Conservation (phyloP, 2,113 vertebrate species). For the Salvelinus fontinalis region DNA sequence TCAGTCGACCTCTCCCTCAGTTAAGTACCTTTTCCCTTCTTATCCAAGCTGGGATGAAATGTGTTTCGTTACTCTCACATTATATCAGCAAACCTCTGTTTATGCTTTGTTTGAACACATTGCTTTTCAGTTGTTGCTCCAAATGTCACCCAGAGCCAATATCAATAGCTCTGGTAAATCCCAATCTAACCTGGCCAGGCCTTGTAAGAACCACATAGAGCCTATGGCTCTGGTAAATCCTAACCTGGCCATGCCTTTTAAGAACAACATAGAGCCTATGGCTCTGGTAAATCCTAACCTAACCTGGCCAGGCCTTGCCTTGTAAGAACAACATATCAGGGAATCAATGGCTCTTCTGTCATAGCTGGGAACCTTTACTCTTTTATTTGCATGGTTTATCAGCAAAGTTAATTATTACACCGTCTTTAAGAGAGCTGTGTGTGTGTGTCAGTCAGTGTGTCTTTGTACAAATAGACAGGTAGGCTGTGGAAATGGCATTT, state of each 20-base stretch:
- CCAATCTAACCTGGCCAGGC: background rate
- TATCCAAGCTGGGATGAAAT: too few relatives aligned
- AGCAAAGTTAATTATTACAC: constrained; percentile 67
- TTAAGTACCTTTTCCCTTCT: too few relatives aligned
- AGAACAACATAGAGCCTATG: background rate
- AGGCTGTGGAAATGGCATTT: background rate
- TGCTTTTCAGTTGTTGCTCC: background rate
- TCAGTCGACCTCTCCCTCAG: too few relatives aligned
- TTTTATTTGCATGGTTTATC: constrained; percentile 30
- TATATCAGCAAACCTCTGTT: too few relatives aligned
- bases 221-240: too few relatives aligned
- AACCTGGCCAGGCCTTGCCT: background rate
- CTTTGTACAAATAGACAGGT: background rate
- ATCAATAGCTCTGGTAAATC: too few relatives aligned
- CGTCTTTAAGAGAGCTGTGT: constrained; percentile 44
- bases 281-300: background rate
- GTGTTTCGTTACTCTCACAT: too few relatives aligned
- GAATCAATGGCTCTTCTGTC: constrained; percentile 14
- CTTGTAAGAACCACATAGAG: background rate
- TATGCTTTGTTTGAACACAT: background rate
- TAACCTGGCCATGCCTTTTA: background rate
- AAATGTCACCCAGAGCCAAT: background rate
- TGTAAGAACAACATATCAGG: background rate
- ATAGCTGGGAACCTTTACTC: constrained; percentile 57
- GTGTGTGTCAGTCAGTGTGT: background rate